Base-by-base conservation (phyloP, 2,888 invertebrate genomes). In the Prenolepis imparis region DNA sequence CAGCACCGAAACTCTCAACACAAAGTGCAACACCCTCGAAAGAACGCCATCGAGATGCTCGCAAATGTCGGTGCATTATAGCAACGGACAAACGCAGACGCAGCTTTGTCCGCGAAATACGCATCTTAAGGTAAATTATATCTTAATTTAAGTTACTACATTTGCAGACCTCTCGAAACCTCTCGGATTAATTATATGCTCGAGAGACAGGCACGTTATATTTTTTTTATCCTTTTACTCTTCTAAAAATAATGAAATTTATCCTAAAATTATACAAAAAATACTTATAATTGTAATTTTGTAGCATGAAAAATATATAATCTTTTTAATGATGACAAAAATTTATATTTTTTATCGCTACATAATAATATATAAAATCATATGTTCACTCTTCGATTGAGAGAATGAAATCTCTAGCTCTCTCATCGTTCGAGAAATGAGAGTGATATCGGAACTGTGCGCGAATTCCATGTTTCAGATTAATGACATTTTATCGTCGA, bases 1-100 rank as follows among this genome's bases (percentile, higher is more conserved):
- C 3, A 97, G 97, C 75, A 97, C 96, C 84, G 98, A 98, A 91
- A 94, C 94, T 15, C 90, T 94, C 73, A 94, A 93, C 90, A 93
- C 94, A 28, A 94, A 94, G 89, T 94, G 94, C 88, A 93, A 93
- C 88, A 94, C 93, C 44, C 92, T 94, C 66, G 94, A 94, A 85
- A 91, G 94, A 41, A 94, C 94, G 32, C 93, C 94, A 55, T 94
- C 94, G 70, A 93, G 87, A 82, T 93, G 93, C 84, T 94, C 94
- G 24, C 93, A 94, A 85, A 89, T 93, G 41, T 94, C 94, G 11
- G 93, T 94, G 67, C 93, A 94, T 88, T 94, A 94, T 85, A 93
- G 90, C 82, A 94, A 94, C 86, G 94, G 94, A 36, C 94, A 94
- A 81, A 94, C 93, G 57, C 94, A 94, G 88, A 94, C 92, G 73